Evolutionary conservation across 2,888 invertebrate genomes (phyloP).

Genomic region (Andrena praecox): DNA sequence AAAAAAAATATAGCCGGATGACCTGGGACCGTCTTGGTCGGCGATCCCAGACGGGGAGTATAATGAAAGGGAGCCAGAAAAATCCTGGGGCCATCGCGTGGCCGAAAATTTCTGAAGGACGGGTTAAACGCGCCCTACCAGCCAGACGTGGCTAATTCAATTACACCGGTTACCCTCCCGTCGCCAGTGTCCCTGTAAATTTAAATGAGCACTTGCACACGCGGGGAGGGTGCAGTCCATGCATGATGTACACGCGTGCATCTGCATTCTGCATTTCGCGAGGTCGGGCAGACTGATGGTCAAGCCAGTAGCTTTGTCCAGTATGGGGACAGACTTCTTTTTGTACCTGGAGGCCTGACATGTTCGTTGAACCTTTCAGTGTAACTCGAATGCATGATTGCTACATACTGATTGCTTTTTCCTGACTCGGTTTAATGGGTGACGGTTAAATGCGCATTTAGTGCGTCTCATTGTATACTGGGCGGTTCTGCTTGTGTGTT

Average conservation of each 20-base stretch:
- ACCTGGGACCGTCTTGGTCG: slow-evolving; percentile 33
- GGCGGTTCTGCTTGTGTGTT: too few species aligned
- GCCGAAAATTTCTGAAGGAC: slow-evolving; percentile 62
- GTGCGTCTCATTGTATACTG: too few species aligned
- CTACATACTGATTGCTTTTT: too few species aligned
- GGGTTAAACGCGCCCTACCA: slow-evolving; percentile 53
- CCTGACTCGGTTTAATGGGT: too few species aligned
- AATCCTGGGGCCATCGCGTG: slow-evolving; percentile 28
- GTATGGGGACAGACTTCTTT: slow-evolving; percentile 4
- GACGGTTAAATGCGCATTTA: too few species aligned
- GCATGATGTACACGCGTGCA: slow-evolving; percentile 4
- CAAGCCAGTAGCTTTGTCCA: background rate
- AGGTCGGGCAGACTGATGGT: background rate
- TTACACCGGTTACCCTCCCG: slow-evolving; percentile 68
- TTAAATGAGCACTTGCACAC: slow-evolving; percentile 55
- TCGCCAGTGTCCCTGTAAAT: slow-evolving; percentile 63
- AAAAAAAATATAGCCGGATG: slow-evolving; percentile 32
- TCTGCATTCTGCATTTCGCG: slow-evolving; percentile 4
- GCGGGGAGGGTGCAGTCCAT: background rate
- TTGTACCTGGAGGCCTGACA: too few species aligned
- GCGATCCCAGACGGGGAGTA: slow-evolving; percentile 19
- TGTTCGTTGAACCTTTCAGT: slow-evolving; percentile 2
- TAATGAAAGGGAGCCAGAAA: slow-evolving; percentile 23
- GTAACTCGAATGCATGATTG: background rate
- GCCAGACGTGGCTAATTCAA: slow-evolving; percentile 70